A percentile compares a stretch with the other conserved stretches of the same genome.
Evolutionary conservation across 2,113 vertebrate species (phyloP).

Genomic region (Urocynchramus pylzowi): DNA sequence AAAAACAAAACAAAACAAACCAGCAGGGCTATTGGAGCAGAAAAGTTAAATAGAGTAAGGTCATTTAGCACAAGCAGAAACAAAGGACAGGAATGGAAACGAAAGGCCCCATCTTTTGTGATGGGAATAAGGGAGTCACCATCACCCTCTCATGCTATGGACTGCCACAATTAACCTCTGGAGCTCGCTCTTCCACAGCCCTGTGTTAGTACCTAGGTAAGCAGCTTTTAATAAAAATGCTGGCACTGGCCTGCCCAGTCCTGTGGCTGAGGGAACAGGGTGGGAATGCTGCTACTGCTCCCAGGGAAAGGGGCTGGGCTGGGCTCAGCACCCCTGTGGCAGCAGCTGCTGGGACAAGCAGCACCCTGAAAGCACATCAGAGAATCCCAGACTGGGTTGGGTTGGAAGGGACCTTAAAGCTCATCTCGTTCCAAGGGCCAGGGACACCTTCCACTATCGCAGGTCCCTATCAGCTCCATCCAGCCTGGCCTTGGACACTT

Average conservation of each 20-base stretch:
- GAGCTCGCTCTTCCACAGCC: background rate
- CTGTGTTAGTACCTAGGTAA: background rate
- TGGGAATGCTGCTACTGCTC: background rate
- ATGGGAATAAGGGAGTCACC: background rate
- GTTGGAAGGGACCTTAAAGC: background rate
- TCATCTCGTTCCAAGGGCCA: rapidly evolving
- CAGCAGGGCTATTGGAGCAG: background rate
- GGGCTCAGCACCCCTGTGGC: background rate
- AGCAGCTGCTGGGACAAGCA: background rate
- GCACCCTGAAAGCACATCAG: background rate
- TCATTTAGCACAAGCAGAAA: background rate
- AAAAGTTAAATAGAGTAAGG: background rate
- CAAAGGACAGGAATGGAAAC: background rate
- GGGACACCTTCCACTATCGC: rapidly evolving
- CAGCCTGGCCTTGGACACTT: rapidly evolving
- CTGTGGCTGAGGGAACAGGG: background rate
- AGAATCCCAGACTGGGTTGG: background rate
- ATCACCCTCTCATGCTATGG: background rate
- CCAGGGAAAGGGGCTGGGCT: background rate
- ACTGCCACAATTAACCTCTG: conserved; percentile 9
- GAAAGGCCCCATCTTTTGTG: background rate
- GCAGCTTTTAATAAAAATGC: conserved; percentile 15
- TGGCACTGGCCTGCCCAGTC: background rate
- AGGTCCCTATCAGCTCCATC: background rate
- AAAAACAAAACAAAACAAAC: background rate